These are phyloP conservation scores for Pogonomyrmex californicus DNA, from an alignment of 1,140 invertebrate genomes.

Conservation along the genomic window DNA sequence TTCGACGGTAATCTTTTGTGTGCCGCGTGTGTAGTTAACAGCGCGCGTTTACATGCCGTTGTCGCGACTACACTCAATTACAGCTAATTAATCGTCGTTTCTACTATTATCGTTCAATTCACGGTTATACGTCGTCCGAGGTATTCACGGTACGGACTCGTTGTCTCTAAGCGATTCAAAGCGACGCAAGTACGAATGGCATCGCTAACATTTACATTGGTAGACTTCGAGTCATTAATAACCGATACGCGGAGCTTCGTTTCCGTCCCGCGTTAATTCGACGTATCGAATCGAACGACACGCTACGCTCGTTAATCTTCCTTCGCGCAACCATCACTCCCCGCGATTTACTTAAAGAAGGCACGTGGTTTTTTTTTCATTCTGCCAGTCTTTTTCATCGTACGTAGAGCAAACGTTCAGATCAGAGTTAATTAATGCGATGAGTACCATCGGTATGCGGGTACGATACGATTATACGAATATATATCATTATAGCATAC, in stretches of 20 bases:
- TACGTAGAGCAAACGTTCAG: slow-evolving; percentile 52
- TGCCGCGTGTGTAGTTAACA: not conserved
- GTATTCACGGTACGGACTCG: slow-evolving; percentile 40
- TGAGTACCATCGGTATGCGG: slow-evolving; percentile 16
- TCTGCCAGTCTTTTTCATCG: slow-evolving; percentile 55
- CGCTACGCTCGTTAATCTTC: slow-evolving; percentile 82
- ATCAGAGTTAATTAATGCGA: slow-evolving; percentile 69
- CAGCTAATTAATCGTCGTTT: slow-evolving; percentile 61
- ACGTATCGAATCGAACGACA: slow-evolving; percentile 84
- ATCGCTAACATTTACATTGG: slow-evolving; percentile 71
- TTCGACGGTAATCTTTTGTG: slow-evolving; percentile 4
- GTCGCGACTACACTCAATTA: slow-evolving; percentile 56
- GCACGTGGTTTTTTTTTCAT: slow-evolving; percentile 56
- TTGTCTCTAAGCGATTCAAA: slow-evolving; percentile 62
- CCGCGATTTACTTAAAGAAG: slow-evolving; percentile 76
- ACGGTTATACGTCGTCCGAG: not conserved
- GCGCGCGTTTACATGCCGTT: not conserved
- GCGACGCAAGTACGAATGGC: slow-evolving; percentile 55
- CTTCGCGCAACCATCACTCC: slow-evolving; percentile 76
- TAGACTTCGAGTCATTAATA: slow-evolving; percentile 76
- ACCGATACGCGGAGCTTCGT: slow-evolving; percentile 75
- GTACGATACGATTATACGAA: slow-evolving; percentile 46
- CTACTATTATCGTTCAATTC: slow-evolving; percentile 29
- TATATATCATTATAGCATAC: not conserved
- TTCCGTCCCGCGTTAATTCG: slow-evolving; percentile 78